A percentile compares a stretch with the other conserved stretches of the same genome.
Conservation (phyloP, 2,797 vertebrate genomes). For the Anabacerthia variegaticeps region DNA sequence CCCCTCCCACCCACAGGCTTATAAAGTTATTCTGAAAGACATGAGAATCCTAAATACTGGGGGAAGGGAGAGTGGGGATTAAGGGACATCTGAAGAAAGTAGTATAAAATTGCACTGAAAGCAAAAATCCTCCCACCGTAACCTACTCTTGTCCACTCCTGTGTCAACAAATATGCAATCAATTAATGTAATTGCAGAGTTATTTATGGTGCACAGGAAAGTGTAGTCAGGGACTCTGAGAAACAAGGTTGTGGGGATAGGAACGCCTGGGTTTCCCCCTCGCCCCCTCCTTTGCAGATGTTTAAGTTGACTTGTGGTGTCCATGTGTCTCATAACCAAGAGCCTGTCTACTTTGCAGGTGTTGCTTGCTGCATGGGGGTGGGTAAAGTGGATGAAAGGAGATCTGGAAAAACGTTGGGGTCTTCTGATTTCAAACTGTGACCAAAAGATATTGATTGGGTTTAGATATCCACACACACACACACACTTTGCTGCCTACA, state of each 20-base stretch:
- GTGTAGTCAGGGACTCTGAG: slow-evolving; percentile 74
- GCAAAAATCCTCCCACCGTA: slow-evolving; percentile 61
- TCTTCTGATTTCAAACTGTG: slow-evolving; percentile 78
- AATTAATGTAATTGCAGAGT: slow-evolving; percentile 84
- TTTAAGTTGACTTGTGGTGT: slow-evolving; percentile 76
- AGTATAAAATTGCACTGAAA: slow-evolving; percentile 69
- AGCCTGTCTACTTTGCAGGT: slow-evolving; percentile 77
- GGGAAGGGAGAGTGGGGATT: slow-evolving; percentile 45
- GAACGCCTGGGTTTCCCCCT: slow-evolving; percentile 37
- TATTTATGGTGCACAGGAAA: slow-evolving; percentile 81
- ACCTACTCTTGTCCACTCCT: slow-evolving; percentile 63
- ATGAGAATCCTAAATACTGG: slow-evolving; percentile 52
- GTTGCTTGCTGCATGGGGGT: slow-evolving; percentile 68
- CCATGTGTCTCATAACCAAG: slow-evolving; percentile 79
- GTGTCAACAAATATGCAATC: slow-evolving; percentile 84
- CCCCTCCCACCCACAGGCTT: neutral
- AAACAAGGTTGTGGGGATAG: slow-evolving; percentile 68
- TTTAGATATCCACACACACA: slow-evolving; percentile 16
- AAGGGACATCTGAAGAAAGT: slow-evolving; percentile 57
- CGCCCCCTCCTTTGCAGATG: slow-evolving; percentile 63
- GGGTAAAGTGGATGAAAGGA: slow-evolving; percentile 52
- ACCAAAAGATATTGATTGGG: slow-evolving; percentile 59
- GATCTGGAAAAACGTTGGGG: slow-evolving; percentile 58
- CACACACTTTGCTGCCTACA: slow-evolving; percentile 1
- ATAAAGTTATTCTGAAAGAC: slow-evolving; percentile 55